Base-by-base conservation (phyloP, 2,888 invertebrate genomes). In the Drosophila sordidapex region DNA sequence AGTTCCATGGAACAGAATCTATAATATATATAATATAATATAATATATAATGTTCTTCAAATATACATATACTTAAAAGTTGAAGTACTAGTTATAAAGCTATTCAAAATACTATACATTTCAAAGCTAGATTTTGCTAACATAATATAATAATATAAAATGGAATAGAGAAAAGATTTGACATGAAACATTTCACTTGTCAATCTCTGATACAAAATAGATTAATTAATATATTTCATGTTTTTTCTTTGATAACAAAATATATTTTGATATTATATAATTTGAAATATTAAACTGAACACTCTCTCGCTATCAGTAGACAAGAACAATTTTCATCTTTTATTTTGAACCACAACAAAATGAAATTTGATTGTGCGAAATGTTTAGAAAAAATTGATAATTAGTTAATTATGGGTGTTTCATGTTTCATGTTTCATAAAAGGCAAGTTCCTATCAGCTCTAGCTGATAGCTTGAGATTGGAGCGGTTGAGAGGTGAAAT, bases 351-450 rank as follows among this genome's bases (percentile, higher is more conserved):
- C 2, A 21, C 2, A 10, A 51, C 68, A 62, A 59, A 80, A 68
- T 58, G 52, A 54, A 62, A 53, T 74, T 68, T 70, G 66, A 70
- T 68, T 21, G 5, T 11, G 4, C 7, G 25, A 40, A 52, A 36
- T 2, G 6, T 13, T 49, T 63, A 33, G 36, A 35, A 48, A 25
- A 36, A 15, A 25, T 31, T 36, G 8, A 21, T 13, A n/a, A 35
- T 35, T 10, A 33, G 35, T 46, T 11, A 33, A 10, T 43, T 43
- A n/a, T 2, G 2, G 2, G 15, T 46, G 1, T 21, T 21, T 46
- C 1, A 10, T 40, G n/a, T n/a, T 46, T 33, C 29, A 33, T 56
- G 21, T 21, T 21, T 21, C 7, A 15, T 21, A 21, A 11, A n/a
- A 46, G 36, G n/a, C 18, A n/a, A 27, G 27, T 13, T 54, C n/a